Percentiles rank a stretch among this genome's conserved stretches.
Conservation (phyloP, 1,140 invertebrate species). For the Samia ricini region DNA sequence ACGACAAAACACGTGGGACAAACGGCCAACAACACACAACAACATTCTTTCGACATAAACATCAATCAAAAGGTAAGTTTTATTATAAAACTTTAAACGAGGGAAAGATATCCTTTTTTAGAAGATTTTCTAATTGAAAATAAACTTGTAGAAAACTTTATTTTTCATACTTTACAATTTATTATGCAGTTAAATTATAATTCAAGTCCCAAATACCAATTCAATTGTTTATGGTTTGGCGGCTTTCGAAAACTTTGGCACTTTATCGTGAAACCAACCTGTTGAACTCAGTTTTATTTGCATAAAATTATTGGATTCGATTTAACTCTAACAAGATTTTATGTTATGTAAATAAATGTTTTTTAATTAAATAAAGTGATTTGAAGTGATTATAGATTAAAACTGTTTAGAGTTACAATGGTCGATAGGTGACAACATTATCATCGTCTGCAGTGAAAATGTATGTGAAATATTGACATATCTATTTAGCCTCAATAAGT, state of each 20-base stretch:
- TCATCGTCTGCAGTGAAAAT: too few relatives aligned
- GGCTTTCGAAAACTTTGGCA: slow-evolving; percentile 15
- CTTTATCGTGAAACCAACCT: slow-evolving; percentile 27
- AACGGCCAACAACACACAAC: slow-evolving; percentile 17
- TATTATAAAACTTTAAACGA: not conserved
- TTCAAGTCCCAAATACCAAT: not conserved
- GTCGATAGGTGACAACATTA: too few relatives aligned
- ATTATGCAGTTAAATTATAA: not conserved
- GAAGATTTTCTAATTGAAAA: not conserved
- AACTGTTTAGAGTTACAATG: too few relatives aligned
- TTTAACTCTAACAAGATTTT: slow-evolving; percentile 10
- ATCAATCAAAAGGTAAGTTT: slow-evolving; percentile 30
- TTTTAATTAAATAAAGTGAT: not conserved
- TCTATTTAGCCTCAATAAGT: too few relatives aligned
- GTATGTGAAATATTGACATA: too few relatives aligned
- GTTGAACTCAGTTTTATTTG: slow-evolving; percentile 26
- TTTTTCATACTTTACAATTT: not conserved
- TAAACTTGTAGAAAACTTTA: not conserved
- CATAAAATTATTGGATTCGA: not conserved
- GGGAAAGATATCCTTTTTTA: not conserved
- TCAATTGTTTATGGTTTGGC: not conserved
- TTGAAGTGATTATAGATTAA: not conserved
- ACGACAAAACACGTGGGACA: slow-evolving; percentile 23
- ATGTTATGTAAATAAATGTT: not conserved
- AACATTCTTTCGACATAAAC: not conserved